Conservation (phyloP, 2,797 vertebrate species). For the Pangasius larnaudii region DNA sequence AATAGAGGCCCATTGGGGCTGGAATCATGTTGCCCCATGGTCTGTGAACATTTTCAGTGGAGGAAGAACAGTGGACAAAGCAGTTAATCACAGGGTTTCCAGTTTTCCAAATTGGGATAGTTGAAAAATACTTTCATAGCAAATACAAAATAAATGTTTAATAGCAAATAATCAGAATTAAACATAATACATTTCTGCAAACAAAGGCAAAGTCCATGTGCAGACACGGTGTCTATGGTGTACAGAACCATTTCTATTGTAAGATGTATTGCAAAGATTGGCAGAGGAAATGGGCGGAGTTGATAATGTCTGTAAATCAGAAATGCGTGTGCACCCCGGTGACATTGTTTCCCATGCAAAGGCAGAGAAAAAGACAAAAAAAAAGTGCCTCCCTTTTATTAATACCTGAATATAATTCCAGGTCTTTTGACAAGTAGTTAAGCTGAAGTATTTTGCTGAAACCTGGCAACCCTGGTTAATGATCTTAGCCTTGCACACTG, state of each 20-base stretch:
- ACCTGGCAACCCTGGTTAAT: background rate
- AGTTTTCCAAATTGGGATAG: background rate
- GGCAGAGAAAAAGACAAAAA: background rate
- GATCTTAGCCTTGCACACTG: background rate
- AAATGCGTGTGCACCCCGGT: background rate
- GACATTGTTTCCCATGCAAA: background rate
- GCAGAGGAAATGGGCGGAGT: background rate
- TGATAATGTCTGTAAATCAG: background rate
- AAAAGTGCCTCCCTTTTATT: too few species aligned
- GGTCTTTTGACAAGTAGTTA: background rate
- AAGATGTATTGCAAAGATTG: background rate
- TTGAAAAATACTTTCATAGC: background rate
- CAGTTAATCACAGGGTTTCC: background rate
- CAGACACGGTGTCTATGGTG: background rate
- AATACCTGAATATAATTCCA: background rate
- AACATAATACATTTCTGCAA: background rate
- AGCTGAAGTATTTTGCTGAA: background rate
- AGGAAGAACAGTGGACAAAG: background rate
- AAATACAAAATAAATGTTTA: too few species aligned
- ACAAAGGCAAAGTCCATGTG: background rate
- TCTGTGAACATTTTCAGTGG: background rate
- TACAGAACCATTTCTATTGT: background rate
- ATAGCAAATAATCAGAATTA: background rate
- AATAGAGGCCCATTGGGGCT: background rate
- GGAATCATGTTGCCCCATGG: background rate